Conservation (phyloP, 1,140 invertebrate species). For the Macrocentrus cingulum region DNA sequence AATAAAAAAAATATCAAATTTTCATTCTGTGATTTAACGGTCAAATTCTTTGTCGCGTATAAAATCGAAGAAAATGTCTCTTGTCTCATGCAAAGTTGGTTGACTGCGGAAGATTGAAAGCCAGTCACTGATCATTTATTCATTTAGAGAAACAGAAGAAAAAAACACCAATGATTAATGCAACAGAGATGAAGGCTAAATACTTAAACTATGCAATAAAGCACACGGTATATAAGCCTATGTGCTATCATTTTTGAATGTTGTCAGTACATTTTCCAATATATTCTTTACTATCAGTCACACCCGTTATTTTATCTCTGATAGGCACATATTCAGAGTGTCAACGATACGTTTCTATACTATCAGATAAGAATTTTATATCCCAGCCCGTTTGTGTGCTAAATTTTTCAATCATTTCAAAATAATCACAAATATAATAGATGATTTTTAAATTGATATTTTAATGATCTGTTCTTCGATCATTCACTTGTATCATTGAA, state of each 20-base stretch:
- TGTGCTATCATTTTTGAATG: neutral
- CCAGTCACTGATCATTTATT: too few species aligned
- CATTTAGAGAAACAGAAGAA: neutral
- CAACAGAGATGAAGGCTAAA: neutral
- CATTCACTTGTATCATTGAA: slow-evolving; percentile 42
- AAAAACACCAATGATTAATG: slow-evolving; percentile 10
- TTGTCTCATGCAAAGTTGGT: too few species aligned
- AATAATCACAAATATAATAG: too few species aligned
- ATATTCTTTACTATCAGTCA: neutral
- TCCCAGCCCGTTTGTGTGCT: neutral
- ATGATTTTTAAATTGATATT: too few species aligned
- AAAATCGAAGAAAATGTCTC: too few species aligned
- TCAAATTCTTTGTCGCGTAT: too few species aligned
- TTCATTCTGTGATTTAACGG: too few species aligned
- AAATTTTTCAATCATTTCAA: neutral
- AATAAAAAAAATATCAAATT: too few species aligned
- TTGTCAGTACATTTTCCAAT: neutral
- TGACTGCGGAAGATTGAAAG: too few species aligned
- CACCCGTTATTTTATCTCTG: neutral
- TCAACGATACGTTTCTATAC: neutral
- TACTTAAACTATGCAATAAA: slow-evolving; percentile 5
- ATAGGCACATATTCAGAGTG: neutral
- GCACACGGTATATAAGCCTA: neutral
- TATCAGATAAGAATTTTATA: neutral
- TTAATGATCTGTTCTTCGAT: slow-evolving; percentile 18